These are phyloP conservation scores for Lepidochitona cinerea DNA, from an alignment of 2,888 invertebrate species.

Conservation along the genomic window DNA sequence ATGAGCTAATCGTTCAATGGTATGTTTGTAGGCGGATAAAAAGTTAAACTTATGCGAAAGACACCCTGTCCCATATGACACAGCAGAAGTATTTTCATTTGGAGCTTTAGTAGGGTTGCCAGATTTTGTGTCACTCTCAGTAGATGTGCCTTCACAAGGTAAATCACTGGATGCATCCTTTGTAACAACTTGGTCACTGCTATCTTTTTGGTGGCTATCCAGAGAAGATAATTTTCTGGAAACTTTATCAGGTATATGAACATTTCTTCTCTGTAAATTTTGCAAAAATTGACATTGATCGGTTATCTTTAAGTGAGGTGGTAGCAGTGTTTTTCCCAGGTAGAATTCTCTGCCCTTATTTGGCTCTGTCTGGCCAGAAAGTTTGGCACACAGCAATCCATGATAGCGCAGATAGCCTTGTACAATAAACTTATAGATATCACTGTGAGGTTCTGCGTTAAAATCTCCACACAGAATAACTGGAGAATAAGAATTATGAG, in stretches of 20 bases:
- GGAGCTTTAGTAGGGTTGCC: background rate
- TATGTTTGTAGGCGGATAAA: slow-evolving; percentile 79
- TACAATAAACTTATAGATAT: slow-evolving; percentile 80
- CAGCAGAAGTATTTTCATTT: background rate
- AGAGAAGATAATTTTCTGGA: background rate
- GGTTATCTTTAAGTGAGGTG: slow-evolving; percentile 70
- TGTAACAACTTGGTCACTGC: background rate
- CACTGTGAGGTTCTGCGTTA: slow-evolving; percentile 84
- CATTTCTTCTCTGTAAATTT: slow-evolving; percentile 15
- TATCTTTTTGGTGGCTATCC: background rate
- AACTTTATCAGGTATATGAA: background rate
- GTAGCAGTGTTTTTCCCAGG: slow-evolving; percentile 57
- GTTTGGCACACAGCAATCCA: slow-evolving; percentile 48
- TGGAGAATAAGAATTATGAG: slow-evolving; percentile 73
- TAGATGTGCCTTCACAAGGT: background rate
- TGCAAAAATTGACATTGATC: slow-evolving; percentile 71
- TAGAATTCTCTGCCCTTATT: slow-evolving; percentile 30
- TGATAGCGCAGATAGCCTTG: slow-evolving; percentile 75
- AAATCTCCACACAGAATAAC: slow-evolving; percentile 94
- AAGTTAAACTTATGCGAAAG: slow-evolving; percentile 80
- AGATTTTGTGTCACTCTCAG: too few species aligned
- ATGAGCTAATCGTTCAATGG: slow-evolving; percentile 44
- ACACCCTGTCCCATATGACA: slow-evolving; percentile 76
- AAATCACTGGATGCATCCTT: background rate
- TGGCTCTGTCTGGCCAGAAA: slow-evolving; percentile 67